Evolutionary conservation across 2,113 vertebrate genomes (phyloP), one percentile per base, ranked within the genome.

Genomic region (Pituophis catenifer): DNA sequence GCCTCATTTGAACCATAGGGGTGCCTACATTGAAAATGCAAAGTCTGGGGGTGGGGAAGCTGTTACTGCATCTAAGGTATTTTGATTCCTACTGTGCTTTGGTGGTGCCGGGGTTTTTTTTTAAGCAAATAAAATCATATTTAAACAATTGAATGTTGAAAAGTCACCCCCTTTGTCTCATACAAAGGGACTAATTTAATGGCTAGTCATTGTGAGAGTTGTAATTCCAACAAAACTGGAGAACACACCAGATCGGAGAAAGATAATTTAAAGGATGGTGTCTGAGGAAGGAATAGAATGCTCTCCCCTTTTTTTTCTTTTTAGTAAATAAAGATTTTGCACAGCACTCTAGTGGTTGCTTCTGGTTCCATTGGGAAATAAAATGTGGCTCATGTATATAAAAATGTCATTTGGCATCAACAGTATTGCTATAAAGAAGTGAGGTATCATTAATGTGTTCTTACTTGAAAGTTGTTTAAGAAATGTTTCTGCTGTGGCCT

Each of bases 21-120:
- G 10, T 91, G 70, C 48, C 38, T 55, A 57, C 17, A 87, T 23
- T 15, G 0, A 65, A 87, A 58, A 89, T 24, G 6, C 70, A 81
- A 62, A 81, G 85, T 57, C 15, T 44, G 15, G 11, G 1, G 50
- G 44, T 8, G 54, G 23, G 81, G 24, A 13, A 57, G n/a, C 29
- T 54, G 81, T 90, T 91, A 54, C 75, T 24, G 91, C 92, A 91
- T 0, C 70, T 4, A 55, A 86, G 33, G 26, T 11, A 13, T 21
- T 93, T 93, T 91, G 89, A 58, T 85, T 96, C 88, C 91, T 92
- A 81, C 93, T 92, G 94, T 94, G 70, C 90, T 95, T 94, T 94
- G 94, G 95, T 94, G 12, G 1, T 26, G 12, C 54, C 2, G 0
- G 1, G 1, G 2, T 11, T 81, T n/a, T 75, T 91, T 24, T 81